A percentile compares a stretch with the other conserved stretches of the same genome.
Evolutionary conservation across 2,888 invertebrate species (phyloP).

Genomic region (Pherbina coryleti): DNA sequence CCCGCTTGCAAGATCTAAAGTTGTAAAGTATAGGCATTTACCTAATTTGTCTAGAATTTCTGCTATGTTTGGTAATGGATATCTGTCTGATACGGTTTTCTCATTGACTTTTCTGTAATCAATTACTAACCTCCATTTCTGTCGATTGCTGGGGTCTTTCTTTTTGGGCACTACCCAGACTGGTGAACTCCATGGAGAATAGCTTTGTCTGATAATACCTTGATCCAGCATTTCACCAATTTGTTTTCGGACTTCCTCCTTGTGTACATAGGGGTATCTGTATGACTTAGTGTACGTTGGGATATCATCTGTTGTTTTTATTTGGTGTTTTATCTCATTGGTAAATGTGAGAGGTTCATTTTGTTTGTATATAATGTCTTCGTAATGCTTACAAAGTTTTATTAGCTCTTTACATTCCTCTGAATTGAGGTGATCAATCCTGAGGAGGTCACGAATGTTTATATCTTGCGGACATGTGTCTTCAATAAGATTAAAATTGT

Average conservation of each 20-base stretch:
- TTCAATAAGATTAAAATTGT: too few species aligned
- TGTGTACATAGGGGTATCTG: constrained; percentile 31
- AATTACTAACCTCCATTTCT: constrained; percentile 39
- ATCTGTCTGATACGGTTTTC: constrained; percentile 19
- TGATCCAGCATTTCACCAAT: constrained; percentile 33
- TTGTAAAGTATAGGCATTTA: constrained; percentile 18
- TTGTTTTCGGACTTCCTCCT: constrained; percentile 29
- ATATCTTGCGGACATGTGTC: too few species aligned
- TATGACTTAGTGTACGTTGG: constrained; percentile 46
- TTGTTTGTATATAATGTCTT: constrained; percentile 8
- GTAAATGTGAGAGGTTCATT: background rate
- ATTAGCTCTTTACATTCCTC: background rate
- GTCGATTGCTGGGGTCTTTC: constrained; percentile 17
- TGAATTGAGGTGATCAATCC: background rate
- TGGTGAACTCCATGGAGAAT: constrained; percentile 34
- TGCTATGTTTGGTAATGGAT: constrained; percentile 29
- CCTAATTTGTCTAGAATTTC: constrained; percentile 30
- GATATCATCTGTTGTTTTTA: constrained; percentile 44
- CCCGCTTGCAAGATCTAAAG: constrained; percentile 55
- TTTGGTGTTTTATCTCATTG: constrained; percentile 38
- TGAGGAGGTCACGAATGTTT: background rate
- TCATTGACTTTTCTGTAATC: constrained; percentile 38
- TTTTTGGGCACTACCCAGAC: constrained; percentile 39
- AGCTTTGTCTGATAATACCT: constrained; percentile 31
- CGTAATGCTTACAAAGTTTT: background rate